Percentiles rank a stretch among this genome's conserved stretches.
phyloP scores from a whole-genome alignment of 2,888 invertebrate genomes.

The Julus scanicus region DNA sequence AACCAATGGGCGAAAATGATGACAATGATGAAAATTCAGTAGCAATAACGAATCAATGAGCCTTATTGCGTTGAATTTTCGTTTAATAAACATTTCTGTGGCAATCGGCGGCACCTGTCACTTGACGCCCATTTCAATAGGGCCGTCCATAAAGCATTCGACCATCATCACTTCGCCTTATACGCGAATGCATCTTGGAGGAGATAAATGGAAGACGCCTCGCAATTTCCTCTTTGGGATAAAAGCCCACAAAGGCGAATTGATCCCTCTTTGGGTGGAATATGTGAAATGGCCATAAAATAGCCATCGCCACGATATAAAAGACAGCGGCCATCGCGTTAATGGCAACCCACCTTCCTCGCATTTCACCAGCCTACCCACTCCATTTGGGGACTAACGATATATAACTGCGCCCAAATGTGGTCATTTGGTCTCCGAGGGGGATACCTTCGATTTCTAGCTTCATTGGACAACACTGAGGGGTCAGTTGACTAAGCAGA shows the following conservation, averaged over 20 bases:
- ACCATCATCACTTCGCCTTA: background rate
- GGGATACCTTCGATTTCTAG: background rate
- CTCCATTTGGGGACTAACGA: conserved; percentile 26
- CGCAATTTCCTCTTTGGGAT: background rate
- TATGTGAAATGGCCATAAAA: conserved; percentile 41
- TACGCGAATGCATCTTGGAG: background rate
- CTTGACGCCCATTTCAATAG: background rate
- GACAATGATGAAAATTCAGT: no score
- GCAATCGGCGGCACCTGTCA: no score
- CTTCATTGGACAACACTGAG: conserved; percentile 13
- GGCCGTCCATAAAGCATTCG: background rate
- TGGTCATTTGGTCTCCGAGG: background rate
- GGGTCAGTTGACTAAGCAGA: background rate
- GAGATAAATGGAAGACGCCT: background rate
- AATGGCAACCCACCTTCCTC: background rate
- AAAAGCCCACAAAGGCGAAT: conserved; percentile 28
- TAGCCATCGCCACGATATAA: conserved; percentile 47
- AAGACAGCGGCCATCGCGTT: conserved; percentile 43
- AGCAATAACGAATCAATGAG: no score
- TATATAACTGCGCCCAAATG: conserved; percentile 6
- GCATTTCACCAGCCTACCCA: background rate
- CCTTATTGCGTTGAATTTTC: no score
- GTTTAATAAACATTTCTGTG: no score
- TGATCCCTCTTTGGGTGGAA: conserved; percentile 41
- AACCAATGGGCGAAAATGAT: no score